A percentile compares a stretch with the other conserved stretches of the same genome.
phyloP scores from a whole-genome alignment of 2,797 vertebrate genomes.

The Enteromius radiatus region DNA sequence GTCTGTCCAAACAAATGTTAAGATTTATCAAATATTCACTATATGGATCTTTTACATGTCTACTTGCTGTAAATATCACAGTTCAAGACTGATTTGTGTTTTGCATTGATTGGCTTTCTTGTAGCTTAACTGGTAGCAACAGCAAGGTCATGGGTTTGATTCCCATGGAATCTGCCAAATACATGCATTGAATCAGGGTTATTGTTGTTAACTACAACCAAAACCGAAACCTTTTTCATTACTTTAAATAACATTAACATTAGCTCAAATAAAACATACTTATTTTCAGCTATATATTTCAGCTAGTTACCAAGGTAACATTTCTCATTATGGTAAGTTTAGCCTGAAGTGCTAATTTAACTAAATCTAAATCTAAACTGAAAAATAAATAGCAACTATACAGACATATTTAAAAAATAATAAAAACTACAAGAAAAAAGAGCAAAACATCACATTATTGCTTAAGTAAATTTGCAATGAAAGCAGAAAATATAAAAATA shows the following conservation, averaged over 20 bases:
- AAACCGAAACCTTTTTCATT: not conserved
- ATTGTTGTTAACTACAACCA: not conserved
- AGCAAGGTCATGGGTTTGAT: slow-evolving; percentile 2
- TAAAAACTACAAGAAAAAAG: not conserved
- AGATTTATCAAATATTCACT: not conserved
- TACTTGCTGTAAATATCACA: not conserved
- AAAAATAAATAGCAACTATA: not conserved
- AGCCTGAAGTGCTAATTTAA: not conserved
- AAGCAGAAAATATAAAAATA: not conserved
- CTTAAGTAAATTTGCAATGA: not conserved
- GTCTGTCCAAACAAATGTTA: not conserved
- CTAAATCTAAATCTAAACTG: not conserved
- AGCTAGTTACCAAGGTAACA: not conserved
- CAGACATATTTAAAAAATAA: not conserved
- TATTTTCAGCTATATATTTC: not conserved
- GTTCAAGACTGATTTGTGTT: not conserved
- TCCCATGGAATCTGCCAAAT: not conserved
- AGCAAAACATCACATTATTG: not conserved
- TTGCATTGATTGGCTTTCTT: not conserved
- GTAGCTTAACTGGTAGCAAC: not conserved
- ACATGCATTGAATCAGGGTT: not conserved
- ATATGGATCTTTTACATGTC: not conserved
- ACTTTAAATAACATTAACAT: not conserved
- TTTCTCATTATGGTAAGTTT: not conserved
- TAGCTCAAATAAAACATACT: not conserved